Evolutionary conservation across 1,140 invertebrate species (phyloP).

Genomic region (Bicyclus anynana): DNA sequence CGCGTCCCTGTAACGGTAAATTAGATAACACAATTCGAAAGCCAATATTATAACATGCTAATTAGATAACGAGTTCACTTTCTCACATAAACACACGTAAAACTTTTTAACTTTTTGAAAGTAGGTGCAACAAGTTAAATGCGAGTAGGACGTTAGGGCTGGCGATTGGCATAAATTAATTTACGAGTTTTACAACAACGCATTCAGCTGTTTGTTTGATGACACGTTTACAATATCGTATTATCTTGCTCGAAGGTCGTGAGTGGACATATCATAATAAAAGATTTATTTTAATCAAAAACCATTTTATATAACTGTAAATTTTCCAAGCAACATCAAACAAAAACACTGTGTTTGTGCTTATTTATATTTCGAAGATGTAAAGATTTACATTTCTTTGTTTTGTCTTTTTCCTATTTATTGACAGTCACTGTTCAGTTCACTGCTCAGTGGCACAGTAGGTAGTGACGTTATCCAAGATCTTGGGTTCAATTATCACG

Average conservation of each 20-base stretch:
- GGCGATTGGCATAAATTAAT: constrained; percentile 1
- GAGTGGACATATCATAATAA: no score
- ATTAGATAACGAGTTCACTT: constrained; percentile 59
- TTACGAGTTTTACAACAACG: constrained; percentile 8
- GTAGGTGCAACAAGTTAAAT: constrained; percentile 67
- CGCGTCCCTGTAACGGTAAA: constrained; percentile 57
- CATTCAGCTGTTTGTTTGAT: neutral
- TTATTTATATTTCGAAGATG: no score
- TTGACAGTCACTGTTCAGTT: no score
- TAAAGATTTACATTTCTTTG: no score
- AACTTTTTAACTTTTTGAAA: constrained; percentile 64
- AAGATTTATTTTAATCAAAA: no score
- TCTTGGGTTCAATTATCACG: no score
- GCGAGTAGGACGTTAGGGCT: constrained; percentile 34
- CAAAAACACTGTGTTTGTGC: no score
- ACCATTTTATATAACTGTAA: no score
- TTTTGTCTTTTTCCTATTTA: no score
- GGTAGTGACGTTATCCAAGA: no score
- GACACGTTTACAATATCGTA: neutral
- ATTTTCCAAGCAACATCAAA: no score
- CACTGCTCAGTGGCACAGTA: no score
- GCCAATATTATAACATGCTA: constrained; percentile 40
- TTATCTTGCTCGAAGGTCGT: neutral
- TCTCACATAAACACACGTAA: constrained; percentile 63
- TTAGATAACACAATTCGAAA: constrained; percentile 44